Percentiles rank a stretch among this genome's conserved stretches.
phyloP scores from a whole-genome alignment of 2,888 invertebrate species.

The Diadromus collaris region DNA sequence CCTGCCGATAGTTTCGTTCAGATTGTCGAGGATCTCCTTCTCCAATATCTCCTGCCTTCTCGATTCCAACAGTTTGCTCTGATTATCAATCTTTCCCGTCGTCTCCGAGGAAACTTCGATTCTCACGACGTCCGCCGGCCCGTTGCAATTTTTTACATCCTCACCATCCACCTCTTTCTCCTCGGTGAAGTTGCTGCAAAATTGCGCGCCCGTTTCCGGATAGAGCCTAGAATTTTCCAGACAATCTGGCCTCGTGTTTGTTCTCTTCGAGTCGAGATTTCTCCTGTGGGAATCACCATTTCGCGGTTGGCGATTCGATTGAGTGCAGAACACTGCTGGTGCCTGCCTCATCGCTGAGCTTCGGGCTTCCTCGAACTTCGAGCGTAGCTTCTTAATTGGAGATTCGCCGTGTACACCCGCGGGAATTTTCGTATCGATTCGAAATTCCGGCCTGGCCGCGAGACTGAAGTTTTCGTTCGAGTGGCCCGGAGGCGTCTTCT shows the following conservation, averaged over 20 bases:
- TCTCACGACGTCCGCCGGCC: background rate
- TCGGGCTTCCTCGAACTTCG: conserved; percentile 53
- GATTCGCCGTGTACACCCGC: conserved; percentile 43
- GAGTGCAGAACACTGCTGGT: background rate
- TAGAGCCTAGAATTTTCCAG: conserved; percentile 68
- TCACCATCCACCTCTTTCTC: conserved; percentile 25
- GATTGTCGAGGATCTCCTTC: conserved; percentile 71
- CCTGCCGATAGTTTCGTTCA: conserved; percentile 76
- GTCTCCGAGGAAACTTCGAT: conserved; percentile 12
- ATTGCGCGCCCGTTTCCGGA: conserved; percentile 56
- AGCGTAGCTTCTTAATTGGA: conserved; percentile 57
- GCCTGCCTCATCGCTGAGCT: conserved; percentile 16
- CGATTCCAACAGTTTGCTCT: conserved; percentile 35
- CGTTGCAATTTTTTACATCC: background rate
- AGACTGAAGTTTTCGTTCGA: conserved; percentile 73
- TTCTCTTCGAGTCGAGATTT: background rate
- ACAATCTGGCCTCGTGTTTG: conserved; percentile 43
- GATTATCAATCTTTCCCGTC: conserved; percentile 31
- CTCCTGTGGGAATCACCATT: conserved; percentile 28
- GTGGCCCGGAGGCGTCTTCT: conserved; percentile 41
- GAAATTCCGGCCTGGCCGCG: conserved; percentile 68
- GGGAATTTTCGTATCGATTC: conserved; percentile 45
- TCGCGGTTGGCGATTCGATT: conserved; percentile 14
- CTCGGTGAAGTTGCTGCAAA: conserved; percentile 8
- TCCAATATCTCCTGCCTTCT: conserved; percentile 50